Evolutionary conservation across 2,888 invertebrate species (phyloP).

Genomic region (Nomada goodeniana): DNA sequence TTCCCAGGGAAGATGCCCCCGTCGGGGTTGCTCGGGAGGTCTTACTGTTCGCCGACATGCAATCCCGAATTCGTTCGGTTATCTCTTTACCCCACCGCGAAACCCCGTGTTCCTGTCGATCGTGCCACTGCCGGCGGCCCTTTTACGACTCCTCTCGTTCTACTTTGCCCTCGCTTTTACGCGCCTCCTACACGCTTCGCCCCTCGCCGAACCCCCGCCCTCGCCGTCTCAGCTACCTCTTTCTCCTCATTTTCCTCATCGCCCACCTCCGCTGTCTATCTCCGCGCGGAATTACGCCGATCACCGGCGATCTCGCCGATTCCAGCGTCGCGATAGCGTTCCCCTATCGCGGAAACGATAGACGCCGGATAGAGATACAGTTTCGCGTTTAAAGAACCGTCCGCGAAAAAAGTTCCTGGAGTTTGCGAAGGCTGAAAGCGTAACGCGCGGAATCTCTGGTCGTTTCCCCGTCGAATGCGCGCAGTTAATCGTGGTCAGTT

Average conservation of each 20-base stretch:
- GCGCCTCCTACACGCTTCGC: conserved; percentile 18
- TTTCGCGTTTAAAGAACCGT: neutral
- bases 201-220: neutral
- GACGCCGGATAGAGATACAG: neutral
- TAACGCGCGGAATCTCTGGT: conserved; percentile 8
- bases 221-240: neutral
- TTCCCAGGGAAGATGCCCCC: conserved; percentile 77
- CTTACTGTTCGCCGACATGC: conserved; percentile 83
- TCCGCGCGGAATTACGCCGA: conserved; percentile 14
- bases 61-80: conserved; percentile 77
- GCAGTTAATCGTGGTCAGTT: neutral
- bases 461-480: neutral
- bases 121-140: conserved; percentile 54
- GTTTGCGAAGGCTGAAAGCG: conserved; percentile 1
- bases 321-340: neutral
- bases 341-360: conserved; percentile 11
- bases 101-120: conserved; percentile 22
- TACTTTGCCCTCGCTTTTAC: conserved; percentile 55
- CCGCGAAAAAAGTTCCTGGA: neutral
- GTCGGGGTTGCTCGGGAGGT: conserved; percentile 74
- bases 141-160: conserved; percentile 48
- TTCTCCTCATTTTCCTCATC: neutral
- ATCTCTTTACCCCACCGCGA: conserved; percentile 47
- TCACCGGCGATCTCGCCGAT: conserved; percentile 29
- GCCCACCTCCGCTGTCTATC: neutral